phyloP scores from a whole-genome alignment of 2,113 vertebrate species.

The Catharus fuscescens region DNA sequence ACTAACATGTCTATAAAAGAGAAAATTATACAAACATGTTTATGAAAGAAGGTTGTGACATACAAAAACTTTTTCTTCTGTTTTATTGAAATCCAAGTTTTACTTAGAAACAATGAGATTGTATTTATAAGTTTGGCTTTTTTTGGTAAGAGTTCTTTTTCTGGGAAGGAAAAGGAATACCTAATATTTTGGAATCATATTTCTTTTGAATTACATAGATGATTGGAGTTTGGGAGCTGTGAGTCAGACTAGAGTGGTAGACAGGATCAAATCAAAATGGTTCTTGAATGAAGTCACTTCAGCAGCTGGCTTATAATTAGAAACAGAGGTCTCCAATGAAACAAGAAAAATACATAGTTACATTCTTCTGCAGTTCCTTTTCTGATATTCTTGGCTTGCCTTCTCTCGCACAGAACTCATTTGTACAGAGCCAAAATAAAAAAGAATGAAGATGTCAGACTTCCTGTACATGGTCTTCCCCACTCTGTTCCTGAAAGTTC shows the following conservation, averaged over 20 bases:
- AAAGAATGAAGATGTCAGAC: not conserved
- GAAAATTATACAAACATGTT: not conserved
- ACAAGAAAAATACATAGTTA: constrained; percentile 48
- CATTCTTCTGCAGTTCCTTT: constrained; percentile 3
- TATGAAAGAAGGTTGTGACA: not conserved
- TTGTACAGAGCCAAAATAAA: not conserved
- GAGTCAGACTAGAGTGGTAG: not conserved
- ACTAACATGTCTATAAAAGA: not conserved
- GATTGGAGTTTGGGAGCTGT: not conserved
- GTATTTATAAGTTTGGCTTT: not conserved
- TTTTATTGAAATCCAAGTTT: not conserved
- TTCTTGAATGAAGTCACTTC: constrained; percentile 57
- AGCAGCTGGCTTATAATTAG: constrained; percentile 63
- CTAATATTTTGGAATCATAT: not conserved
- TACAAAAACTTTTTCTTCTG: not conserved
- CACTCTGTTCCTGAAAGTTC: not conserved
- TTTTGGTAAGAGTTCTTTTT: not conserved
- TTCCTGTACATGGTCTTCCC: not conserved
- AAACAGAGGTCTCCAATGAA: constrained; percentile 42
- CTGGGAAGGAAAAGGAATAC: not conserved
- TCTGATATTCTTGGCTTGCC: constrained; percentile 29
- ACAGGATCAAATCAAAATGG: constrained; percentile 52
- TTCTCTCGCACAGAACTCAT: not conserved
- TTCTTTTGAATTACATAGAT: not conserved
- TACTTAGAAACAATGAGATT: not conserved